Evolutionary conservation across 2,113 vertebrate species (phyloP).

Genomic region (Ictalurus furcatus): DNA sequence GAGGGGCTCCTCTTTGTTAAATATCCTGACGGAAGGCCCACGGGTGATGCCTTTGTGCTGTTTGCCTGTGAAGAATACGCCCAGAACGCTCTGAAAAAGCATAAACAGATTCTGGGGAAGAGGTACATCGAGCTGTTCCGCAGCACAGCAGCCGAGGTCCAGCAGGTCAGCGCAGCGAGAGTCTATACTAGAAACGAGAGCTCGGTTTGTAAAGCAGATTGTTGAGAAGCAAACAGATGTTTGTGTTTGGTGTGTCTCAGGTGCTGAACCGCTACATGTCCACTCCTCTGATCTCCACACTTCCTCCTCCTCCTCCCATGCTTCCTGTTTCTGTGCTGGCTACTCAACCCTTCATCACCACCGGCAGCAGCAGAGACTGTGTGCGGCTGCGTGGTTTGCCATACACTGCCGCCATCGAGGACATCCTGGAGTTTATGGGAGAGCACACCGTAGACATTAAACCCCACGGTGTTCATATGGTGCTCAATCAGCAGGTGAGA

Average conservation of each 20-base stretch:
- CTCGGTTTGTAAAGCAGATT: neutral
- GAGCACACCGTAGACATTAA: conserved; percentile 91
- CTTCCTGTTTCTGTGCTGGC: conserved; percentile 81
- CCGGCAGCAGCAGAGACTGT: conserved; percentile 82
- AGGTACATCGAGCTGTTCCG: conserved; percentile 96
- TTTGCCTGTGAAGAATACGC: conserved; percentile 96
- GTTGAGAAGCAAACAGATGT: neutral
- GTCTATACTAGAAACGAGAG: neutral
- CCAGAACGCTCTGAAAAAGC: conserved; percentile 91
- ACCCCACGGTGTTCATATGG: conserved; percentile 96
- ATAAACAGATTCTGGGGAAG: conserved; percentile 95
- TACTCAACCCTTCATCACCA: conserved; percentile 80
- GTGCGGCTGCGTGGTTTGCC: conserved; percentile 89
- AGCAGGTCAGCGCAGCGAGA: conserved; percentile 80
- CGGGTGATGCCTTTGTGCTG: conserved; percentile 93
- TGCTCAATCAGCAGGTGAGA: conserved; percentile 94
- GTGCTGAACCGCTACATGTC: conserved; percentile 93
- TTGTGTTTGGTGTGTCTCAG: conserved; percentile 61
- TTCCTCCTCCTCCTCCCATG: conserved; percentile 83
- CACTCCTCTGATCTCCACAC: conserved; percentile 87
- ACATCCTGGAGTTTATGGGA: conserved; percentile 93
- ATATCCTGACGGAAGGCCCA: conserved; percentile 93
- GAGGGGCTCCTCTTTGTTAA: conserved; percentile 95
- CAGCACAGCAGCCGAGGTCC: conserved; percentile 94
- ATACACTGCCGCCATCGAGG: conserved; percentile 91